Conservation (phyloP, 2,888 invertebrate genomes). For the Exephanes ischioxanthus region DNA sequence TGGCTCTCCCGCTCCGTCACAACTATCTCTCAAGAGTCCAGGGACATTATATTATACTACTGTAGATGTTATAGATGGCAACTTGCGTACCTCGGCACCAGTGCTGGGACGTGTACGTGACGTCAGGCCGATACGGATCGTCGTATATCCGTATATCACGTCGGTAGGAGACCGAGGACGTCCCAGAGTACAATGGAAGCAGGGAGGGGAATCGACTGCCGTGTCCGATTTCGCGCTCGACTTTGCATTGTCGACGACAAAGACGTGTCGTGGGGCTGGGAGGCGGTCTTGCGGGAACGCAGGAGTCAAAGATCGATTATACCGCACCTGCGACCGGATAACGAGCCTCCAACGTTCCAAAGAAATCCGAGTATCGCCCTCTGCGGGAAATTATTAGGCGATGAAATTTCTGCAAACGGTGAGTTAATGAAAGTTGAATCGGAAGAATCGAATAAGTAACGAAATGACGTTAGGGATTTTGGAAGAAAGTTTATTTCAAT, state of each 20-base stretch:
- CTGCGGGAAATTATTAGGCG: background rate
- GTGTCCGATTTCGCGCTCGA: slow-evolving; percentile 60
- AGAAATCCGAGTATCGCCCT: slow-evolving; percentile 37
- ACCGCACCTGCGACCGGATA: slow-evolving; percentile 53
- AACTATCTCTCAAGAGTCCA: slow-evolving; percentile 47
- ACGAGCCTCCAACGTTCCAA: slow-evolving; percentile 19
- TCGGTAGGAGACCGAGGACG: slow-evolving; percentile 35
- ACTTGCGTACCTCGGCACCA: background rate
- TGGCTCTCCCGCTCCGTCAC: slow-evolving; percentile 32
- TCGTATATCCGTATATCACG: slow-evolving; percentile 42
- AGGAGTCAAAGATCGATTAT: slow-evolving; percentile 51
- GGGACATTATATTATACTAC: slow-evolving; percentile 8
- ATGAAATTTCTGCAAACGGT: background rate
- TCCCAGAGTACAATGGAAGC: slow-evolving; percentile 50
- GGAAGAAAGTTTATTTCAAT: background rate
- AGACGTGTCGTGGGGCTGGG: slow-evolving; percentile 20
- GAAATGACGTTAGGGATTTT: background rate
- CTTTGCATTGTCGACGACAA: slow-evolving; percentile 55
- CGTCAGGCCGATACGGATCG: slow-evolving; percentile 48
- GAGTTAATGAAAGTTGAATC: background rate
- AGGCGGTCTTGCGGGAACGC: background rate
- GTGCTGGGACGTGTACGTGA: slow-evolving; percentile 29
- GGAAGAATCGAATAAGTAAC: background rate
- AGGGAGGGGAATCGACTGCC: slow-evolving; percentile 33
- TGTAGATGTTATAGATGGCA: background rate